Percentiles rank a stretch among this genome's conserved stretches.
These are phyloP conservation scores for Exaiptasia diaphana DNA, from an alignment of 64 coral and sea anemone genomes.

Conservation along the genomic window DNA sequence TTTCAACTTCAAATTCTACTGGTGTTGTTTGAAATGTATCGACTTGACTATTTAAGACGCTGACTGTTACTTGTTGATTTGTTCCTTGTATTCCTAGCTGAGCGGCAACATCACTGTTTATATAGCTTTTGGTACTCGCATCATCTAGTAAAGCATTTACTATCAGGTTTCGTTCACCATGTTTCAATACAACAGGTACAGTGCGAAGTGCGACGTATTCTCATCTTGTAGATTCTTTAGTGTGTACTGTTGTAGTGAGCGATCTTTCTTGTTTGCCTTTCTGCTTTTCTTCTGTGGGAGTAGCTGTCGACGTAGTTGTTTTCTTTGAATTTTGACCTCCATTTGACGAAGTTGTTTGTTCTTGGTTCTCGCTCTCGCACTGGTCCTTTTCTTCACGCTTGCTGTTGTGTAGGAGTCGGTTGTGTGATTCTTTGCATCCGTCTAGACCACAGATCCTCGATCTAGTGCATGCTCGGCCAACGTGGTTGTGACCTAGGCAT, in stretches of 20 bases:
- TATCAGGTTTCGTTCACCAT: not conserved
- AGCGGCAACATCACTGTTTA: conserved; percentile 48
- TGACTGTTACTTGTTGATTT: conserved; percentile 14
- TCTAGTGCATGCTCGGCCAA: not conserved
- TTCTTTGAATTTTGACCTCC: not conserved
- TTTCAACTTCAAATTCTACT: conserved; percentile 23
- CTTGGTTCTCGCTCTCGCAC: not conserved
- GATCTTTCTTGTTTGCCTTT: not conserved
- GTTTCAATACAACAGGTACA: conserved; percentile 34
- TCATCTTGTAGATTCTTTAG: not conserved
- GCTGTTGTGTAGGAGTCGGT: not conserved
- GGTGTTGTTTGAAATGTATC: conserved; percentile 43
- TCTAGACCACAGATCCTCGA: not conserved
- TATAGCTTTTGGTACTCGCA: conserved; percentile 50
- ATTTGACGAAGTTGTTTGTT: too few species aligned
- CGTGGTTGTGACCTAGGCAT: not conserved
- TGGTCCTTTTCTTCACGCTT: not conserved
- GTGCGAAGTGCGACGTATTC: not conserved
- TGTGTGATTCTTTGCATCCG: not conserved
- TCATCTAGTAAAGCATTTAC: conserved; percentile 34
- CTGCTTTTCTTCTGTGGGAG: not conserved
- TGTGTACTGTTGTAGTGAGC: not conserved
- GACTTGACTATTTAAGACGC: conserved; percentile 44
- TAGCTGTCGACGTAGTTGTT: not conserved
- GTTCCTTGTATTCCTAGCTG: not conserved